Evolutionary conservation across 2,797 vertebrate genomes (phyloP).

Genomic region (Glossophaga mutica): DNA sequence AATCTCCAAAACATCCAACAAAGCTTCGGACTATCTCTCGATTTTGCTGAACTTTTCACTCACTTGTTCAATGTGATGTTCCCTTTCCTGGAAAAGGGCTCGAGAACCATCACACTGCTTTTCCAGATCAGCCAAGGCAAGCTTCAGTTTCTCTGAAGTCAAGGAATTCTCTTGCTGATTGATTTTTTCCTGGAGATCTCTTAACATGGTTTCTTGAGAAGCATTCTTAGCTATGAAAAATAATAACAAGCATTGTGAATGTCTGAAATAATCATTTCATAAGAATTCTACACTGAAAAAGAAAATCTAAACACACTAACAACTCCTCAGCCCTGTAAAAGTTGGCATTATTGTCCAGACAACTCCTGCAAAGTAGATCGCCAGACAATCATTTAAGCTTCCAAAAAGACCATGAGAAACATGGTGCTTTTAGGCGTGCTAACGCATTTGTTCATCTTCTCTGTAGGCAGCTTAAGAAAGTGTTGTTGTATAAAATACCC

Average conservation of each 20-base stretch:
- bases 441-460: background rate
- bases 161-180: conserved; percentile 82
- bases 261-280: conserved; percentile 13
- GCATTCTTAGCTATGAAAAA: conserved; percentile 85
- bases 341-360: background rate
- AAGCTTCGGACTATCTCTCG: conserved; percentile 83
- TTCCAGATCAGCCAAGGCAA: conserved; percentile 85
- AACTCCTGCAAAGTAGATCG: background rate
- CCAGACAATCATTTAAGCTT: background rate
- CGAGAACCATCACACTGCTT: conserved; percentile 83
- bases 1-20: conserved; percentile 79
- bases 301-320: background rate
- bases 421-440: background rate
- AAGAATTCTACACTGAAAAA: background rate
- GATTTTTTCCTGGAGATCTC: conserved; percentile 85
- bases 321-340: background rate
- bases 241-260: background rate
- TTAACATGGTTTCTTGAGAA: conserved; percentile 84
- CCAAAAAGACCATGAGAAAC: background rate
- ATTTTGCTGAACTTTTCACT: conserved; percentile 78
- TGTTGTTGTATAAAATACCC: background rate
- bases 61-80: conserved; percentile 84
- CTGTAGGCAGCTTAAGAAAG: background rate
- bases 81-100: conserved; percentile 87
- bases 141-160: conserved; percentile 85